phyloP scores from a whole-genome alignment of 35 echinoderm and acorn worm species.

The Ptychodera flava region DNA sequence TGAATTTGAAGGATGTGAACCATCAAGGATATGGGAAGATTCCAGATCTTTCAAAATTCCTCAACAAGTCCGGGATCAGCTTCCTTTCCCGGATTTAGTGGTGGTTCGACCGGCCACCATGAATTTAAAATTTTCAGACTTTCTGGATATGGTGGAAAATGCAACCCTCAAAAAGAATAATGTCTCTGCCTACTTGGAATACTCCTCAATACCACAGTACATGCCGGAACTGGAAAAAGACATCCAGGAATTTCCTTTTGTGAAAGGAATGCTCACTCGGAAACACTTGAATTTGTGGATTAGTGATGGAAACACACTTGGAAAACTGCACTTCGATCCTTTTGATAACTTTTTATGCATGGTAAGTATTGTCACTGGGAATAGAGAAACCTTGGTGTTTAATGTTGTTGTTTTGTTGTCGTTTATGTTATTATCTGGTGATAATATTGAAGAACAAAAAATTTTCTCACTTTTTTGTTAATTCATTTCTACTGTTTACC shows the following conservation, averaged over 20 bases:
- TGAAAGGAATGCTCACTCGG: conserved; percentile 19
- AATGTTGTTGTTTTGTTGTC: too few species aligned
- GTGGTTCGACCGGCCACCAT: conserved; percentile 71
- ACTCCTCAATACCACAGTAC: conserved; percentile 64
- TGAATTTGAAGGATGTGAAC: conserved; percentile 81
- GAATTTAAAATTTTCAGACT: conserved; percentile 78
- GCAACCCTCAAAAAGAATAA: background rate
- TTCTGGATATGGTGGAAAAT: conserved; percentile 72
- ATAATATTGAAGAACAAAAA: too few species aligned
- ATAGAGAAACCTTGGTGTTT: too few species aligned
- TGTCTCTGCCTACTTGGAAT: conserved; percentile 78
- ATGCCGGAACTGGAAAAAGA: conserved; percentile 70
- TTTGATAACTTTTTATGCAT: conserved; percentile 92
- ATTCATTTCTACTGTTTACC: too few species aligned
- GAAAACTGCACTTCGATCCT: conserved; percentile 94
- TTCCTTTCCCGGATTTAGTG: conserved; percentile 68
- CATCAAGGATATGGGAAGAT: conserved; percentile 58
- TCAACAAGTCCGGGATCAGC: conserved; percentile 21
- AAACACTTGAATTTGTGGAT: conserved; percentile 83
- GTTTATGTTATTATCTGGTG: too few species aligned
- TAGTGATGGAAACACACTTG: conserved; percentile 86
- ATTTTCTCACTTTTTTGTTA: too few species aligned
- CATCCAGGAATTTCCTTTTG: conserved; percentile 46
- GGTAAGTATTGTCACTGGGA: conserved; percentile 50
- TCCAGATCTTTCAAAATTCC: conserved; percentile 49